Percentiles rank a stretch among this genome's conserved stretches.
These are phyloP conservation scores for Artemia franciscana DNA, from an alignment of 1,140 invertebrate species.

Conservation along the genomic window DNA sequence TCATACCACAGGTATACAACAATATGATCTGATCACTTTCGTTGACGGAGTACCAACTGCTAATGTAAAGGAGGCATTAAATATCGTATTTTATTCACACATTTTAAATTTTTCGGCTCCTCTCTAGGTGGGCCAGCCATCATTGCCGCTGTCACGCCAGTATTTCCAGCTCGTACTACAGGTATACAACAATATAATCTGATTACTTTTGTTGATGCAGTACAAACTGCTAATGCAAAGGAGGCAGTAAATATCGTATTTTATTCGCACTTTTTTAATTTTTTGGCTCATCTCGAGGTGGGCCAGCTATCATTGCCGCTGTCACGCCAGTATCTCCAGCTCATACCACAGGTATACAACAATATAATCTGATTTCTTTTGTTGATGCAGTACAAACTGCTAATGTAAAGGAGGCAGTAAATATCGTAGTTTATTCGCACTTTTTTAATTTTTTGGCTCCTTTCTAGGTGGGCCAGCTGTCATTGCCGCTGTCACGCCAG, in stretches of 20 bases:
- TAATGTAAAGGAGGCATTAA: too few relatives aligned
- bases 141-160: constrained; percentile 46
- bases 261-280: too few relatives aligned
- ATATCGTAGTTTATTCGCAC: too few relatives aligned
- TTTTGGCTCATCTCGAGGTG: not conserved
- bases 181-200: constrained; percentile 53
- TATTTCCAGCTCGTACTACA: constrained; percentile 45
- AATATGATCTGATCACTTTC: constrained; percentile 48
- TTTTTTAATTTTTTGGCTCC: not conserved
- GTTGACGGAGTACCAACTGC: constrained; percentile 58
- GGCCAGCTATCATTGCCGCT: constrained; percentile 40
- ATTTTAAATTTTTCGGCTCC: too few relatives aligned
- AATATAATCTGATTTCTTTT: constrained; percentile 48
- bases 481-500: constrained; percentile 46
- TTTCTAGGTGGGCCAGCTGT: constrained; percentile 23
- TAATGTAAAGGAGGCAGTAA: too few relatives aligned
- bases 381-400: constrained; percentile 61
- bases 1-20: constrained; percentile 42
- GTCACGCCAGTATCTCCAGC: constrained; percentile 48
- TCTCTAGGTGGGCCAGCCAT: constrained; percentile 23
- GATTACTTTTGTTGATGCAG: constrained; percentile 52
- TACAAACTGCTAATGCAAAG: too few relatives aligned
- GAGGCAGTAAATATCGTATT: too few relatives aligned
- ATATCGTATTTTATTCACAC: too few relatives aligned
- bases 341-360: constrained; percentile 42